Evolutionary conservation across 2,888 invertebrate genomes (phyloP), one percentile per base, ranked within the genome.

Genomic region (Ischnura elegans): DNA sequence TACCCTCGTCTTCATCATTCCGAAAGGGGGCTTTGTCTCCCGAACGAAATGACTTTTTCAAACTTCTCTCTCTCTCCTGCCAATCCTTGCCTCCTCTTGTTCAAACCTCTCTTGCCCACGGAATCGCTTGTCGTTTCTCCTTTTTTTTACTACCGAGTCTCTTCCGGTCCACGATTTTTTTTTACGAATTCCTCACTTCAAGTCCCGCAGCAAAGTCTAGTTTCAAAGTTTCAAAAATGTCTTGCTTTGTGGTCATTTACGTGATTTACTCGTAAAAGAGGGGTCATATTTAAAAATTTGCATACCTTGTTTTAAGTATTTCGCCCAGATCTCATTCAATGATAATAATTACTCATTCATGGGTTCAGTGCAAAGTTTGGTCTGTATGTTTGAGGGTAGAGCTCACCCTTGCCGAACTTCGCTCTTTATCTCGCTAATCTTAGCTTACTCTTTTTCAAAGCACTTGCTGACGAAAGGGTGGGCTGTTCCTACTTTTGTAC

Each of bases 11-110:
- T 55, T 55, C 87, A 4, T 42, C 36, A 21, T 25, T 36, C 25
- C 51, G n/a, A 51, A 51, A 19, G 51, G 43, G 90, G 90, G 43
- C 61, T 90, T 90, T 90, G 90, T 90, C 90, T 90, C 45, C 43
- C 86, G 25, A 90, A 87, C 47, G 36, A 55, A 87, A 90, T 90
- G 90, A 90, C 90, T 90, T 66, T 90, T 90, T 61, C 66, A 55
- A 90, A 90, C 90, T 90, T 90, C 61, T 61, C 87, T 29, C 86
- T 16, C 86, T 45, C 86, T 19, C 90, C 51, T 8, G 45, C 25
- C 45, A 5, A 5, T n/a, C 90, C n/a, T n/a, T n/a, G n/a, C 42
- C 61, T 87, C 42, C 90, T 19, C 90, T n/a, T n/a, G 21, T 66
- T 61, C 43, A 25, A 8, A 42, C 29, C 87, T 10, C 86, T 46